phyloP scores from a whole-genome alignment of 2,113 vertebrate species.

The Daboia siamensis region DNA sequence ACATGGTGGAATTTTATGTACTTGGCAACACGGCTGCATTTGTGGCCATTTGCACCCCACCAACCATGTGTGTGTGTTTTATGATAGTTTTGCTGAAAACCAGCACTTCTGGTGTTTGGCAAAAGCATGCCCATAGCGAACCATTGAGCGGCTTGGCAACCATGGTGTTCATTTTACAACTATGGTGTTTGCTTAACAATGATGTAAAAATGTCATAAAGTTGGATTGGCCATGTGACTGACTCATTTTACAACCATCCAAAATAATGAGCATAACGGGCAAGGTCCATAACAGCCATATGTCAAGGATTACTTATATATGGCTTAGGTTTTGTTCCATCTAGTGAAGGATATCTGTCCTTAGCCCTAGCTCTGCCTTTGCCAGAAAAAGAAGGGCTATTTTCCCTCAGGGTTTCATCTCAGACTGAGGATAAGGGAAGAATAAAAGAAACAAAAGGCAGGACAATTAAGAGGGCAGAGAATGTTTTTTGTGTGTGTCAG shows the following conservation, averaged over 20 bases:
- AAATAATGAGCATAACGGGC: no score
- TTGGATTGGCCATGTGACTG: not conserved
- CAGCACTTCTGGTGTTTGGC: no score
- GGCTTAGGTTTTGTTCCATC: not conserved
- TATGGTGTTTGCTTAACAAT: not conserved
- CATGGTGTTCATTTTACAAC: no score
- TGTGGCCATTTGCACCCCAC: not conserved
- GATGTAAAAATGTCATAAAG: not conserved
- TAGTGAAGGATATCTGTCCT: not conserved
- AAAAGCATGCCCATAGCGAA: not conserved
- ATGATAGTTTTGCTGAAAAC: not conserved
- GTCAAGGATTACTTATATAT: not conserved
- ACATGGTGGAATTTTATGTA: not conserved
- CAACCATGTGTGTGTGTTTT: not conserved
- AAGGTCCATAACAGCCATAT: not conserved
- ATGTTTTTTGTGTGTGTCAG: not conserved
- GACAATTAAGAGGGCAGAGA: not conserved
- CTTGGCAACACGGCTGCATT: not conserved
- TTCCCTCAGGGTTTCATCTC: not conserved
- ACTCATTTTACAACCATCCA: not conserved
- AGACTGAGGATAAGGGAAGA: not conserved
- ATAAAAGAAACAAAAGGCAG: not conserved
- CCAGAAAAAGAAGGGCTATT: not conserved
- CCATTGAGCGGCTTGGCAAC: not conserved
- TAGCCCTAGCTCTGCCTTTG: not conserved